Evolutionary conservation across 2,797 vertebrate species (phyloP).

Genomic region (Coregonus ussuriensis): DNA sequence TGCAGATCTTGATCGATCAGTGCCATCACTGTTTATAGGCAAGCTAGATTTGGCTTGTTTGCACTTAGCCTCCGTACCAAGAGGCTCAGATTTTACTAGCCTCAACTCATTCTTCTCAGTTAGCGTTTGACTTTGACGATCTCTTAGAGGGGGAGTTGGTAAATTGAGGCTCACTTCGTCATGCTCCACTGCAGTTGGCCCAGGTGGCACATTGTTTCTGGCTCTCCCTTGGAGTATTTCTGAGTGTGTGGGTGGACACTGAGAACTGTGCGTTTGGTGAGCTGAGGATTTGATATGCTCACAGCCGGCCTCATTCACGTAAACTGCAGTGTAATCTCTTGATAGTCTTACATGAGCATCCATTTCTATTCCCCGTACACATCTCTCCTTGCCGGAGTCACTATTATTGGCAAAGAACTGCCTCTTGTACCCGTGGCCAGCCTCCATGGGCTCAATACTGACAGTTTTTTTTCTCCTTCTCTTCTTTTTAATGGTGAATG

Average conservation of each 20-base stretch:
- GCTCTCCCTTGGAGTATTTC: neutral
- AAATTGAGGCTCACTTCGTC: constrained; percentile 20
- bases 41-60: constrained; percentile 12
- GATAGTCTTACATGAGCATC: constrained; percentile 26
- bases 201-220: constrained; percentile 25
- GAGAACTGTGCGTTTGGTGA: constrained; percentile 15
- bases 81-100: neutral
- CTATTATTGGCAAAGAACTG: constrained; percentile 37
- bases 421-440: constrained; percentile 41
- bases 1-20: neutral
- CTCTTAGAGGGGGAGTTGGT: constrained; percentile 2
- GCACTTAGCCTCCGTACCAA: constrained; percentile 16
- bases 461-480: constrained; percentile 73
- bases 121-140: constrained; percentile 27
- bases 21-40: constrained; percentile 23
- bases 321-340: constrained; percentile 24
- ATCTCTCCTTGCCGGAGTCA: constrained; percentile 66
- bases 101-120: constrained; percentile 14
- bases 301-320: constrained; percentile 31
- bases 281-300: neutral
- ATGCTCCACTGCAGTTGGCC: constrained; percentile 18
- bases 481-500: constrained; percentile 63
- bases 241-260: constrained; percentile 27
- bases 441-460: constrained; percentile 52
- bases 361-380: constrained; percentile 24